A percentile compares a stretch with the other conserved stretches of the same genome.
Evolutionary conservation across 2,797 vertebrate species (phyloP).

Genomic region (Scolopax bukidnonensis): DNA sequence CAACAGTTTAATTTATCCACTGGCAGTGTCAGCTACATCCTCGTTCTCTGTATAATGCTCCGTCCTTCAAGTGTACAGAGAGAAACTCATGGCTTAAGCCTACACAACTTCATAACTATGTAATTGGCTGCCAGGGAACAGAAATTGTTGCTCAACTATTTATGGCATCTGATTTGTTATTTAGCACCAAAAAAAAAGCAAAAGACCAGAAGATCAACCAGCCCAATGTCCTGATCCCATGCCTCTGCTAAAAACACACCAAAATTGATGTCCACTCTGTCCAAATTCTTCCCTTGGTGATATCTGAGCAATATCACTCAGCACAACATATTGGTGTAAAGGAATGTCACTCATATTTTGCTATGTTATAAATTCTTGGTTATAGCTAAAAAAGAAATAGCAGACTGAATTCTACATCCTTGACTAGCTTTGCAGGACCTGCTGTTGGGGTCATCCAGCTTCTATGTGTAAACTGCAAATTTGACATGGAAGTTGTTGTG

Average conservation of each 20-base stretch:
- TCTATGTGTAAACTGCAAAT: background rate
- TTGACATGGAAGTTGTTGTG: constrained; percentile 25
- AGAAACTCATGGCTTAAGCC: background rate
- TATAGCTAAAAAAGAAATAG: background rate
- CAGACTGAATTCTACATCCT: background rate
- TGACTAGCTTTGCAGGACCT: background rate
- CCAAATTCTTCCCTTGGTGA: background rate
- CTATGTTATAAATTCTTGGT: background rate
- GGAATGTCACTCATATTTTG: background rate
- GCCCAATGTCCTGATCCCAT: background rate
- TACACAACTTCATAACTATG: background rate
- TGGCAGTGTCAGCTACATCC: background rate
- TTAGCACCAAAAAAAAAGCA: background rate
- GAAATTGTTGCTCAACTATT: background rate
- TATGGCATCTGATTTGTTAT: background rate
- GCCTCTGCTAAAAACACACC: background rate
- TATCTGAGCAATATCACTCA: background rate
- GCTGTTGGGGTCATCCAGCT: background rate
- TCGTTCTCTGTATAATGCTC: background rate
- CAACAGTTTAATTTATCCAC: background rate
- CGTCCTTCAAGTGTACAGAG: background rate
- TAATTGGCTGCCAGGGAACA: background rate
- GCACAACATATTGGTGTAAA: background rate
- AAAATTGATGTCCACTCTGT: background rate
- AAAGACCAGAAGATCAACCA: background rate